phyloP scores from a whole-genome alignment of 2,797 vertebrate species.

The Peromyscus melanophrys region DNA sequence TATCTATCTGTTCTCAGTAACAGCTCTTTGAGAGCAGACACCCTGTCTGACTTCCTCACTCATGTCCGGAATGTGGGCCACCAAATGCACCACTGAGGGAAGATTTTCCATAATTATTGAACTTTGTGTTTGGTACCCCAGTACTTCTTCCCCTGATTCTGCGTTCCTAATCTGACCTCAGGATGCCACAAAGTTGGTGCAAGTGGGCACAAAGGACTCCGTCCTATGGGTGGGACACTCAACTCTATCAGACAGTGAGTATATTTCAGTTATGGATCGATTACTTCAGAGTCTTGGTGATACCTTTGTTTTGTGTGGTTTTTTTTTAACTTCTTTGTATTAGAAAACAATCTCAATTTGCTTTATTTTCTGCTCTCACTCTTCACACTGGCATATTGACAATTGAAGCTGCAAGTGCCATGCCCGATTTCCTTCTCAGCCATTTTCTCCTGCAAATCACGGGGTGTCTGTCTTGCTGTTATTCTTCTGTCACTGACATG shows the following conservation, averaged over 20 bases:
- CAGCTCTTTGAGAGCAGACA: constrained; percentile 20
- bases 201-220: background rate
- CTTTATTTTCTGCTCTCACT: constrained; percentile 71
- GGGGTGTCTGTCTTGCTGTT: constrained; percentile 65
- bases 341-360: constrained; percentile 61
- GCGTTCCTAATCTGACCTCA: constrained; percentile 29
- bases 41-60: constrained; percentile 14
- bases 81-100: constrained; percentile 27
- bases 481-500: constrained; percentile 16
- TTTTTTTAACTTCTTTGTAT: constrained; percentile 30
- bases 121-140: background rate
- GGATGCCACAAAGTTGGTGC: background rate
- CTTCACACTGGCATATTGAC: constrained; percentile 71
- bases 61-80: background rate
- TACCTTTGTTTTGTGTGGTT: background rate
- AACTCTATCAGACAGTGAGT: background rate
- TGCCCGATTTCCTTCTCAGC: constrained; percentile 72
- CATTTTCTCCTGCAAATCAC: constrained; percentile 75
- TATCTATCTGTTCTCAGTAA: background rate
- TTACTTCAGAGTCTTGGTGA: constrained; percentile 53
- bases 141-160: background rate
- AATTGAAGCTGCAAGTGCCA: constrained; percentile 33
- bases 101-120: constrained; percentile 35
- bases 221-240: background rate
- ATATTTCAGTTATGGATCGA: constrained; percentile 52